Base-by-base conservation (phyloP, 2,888 invertebrate genomes). In the Lycaena phlaeas region DNA sequence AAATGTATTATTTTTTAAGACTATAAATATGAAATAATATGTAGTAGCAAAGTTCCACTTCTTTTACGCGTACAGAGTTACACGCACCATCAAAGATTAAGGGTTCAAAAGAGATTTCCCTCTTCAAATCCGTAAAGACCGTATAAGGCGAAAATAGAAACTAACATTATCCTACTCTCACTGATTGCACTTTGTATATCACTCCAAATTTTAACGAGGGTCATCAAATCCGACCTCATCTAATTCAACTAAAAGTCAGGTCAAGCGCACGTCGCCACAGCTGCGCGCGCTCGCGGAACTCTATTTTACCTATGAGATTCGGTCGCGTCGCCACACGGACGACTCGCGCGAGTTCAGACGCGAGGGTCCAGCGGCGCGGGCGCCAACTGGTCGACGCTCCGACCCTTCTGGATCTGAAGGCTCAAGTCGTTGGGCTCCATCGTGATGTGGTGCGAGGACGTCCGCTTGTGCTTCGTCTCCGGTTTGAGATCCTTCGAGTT, bases 401-500 rank as follows among this genome's bases (percentile, higher is more conserved):
- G 74, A 34, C 82, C 82, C 53, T 75, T 76, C 40, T 75, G 74
- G 49, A 78, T 52, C 52, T 66, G 72, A 40, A 73, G 67, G 41
- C 61, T 55, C 26, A 68, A 68, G 29, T 75, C 78, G 56, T 56
- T 54, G 30, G 81, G 78, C 53, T 84, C 85, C 62, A 85, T 51
- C 18, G 84, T 76, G 49, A 84, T 57, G 64, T 85, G 85, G 53
- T 85, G 85, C 29, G 79, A 79, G 40, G 81, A 76, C 26, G 84
- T 84, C 28, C 85, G 78, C 65, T 79, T 77, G 67, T 85, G 85
- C 27, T 60, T 59, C 36, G 55, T 46, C 38, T 63, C 64, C n/a
- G 68, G 62, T 54, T 72, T 70, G 45, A 77, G 54, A 57, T 89
- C 89, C 53, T 79, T 82, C n/a, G 88, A 88, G 54, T 86, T 85